Evolutionary conservation across 2,113 vertebrate species (phyloP), one percentile per base, ranked within the genome.

Genomic region (Oncorhynchus nerka): DNA sequence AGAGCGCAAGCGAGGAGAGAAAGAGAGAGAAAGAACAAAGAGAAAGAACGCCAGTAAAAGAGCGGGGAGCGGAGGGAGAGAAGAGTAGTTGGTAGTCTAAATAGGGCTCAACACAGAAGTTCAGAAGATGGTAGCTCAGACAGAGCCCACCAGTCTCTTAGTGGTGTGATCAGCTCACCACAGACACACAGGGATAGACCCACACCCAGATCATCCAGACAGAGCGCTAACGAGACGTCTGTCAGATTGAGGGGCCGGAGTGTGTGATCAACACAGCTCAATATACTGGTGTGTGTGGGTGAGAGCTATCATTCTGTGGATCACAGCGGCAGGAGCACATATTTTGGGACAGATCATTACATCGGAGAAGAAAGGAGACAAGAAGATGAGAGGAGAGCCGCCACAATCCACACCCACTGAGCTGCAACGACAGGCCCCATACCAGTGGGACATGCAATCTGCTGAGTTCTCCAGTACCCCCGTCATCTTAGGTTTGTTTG

Each of bases 191-290:
- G 39, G 39, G 39, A 45, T 45, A n/a, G n/a, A n/a, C 88, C 89
- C 91, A 90, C 89, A 89, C 91, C 89, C 84, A 55, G 81, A 86
- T 83, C 87, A 83, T 89, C 81, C 87, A 89, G 91, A 90, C 89
- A 89, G 85, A 83, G 87, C 88, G 83, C 89, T 92, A 92, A 92
- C 86, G 89, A 92, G 90, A 91, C 80, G 90, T 85, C 88, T 90
- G 91, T 91, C 91, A 92, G 91, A 89, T 86, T 88, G 87, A 87
- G 87, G 86, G 90, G 88, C 78, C 85, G 3, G 51, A 19, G 5
- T 51, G 39, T 55, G 12, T 55, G 51, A 55, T 55, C 51, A 55
- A 15, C 51, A 15, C 16, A 16, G 59, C 59, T 62, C 20, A 22
- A 8, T 62, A 16, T 62, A 11, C 82, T 90, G 80, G 34, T 45